These are phyloP conservation scores for Gorsachius goisagi DNA, from an alignment of 2,113 vertebrate genomes.

Conservation along the genomic window DNA sequence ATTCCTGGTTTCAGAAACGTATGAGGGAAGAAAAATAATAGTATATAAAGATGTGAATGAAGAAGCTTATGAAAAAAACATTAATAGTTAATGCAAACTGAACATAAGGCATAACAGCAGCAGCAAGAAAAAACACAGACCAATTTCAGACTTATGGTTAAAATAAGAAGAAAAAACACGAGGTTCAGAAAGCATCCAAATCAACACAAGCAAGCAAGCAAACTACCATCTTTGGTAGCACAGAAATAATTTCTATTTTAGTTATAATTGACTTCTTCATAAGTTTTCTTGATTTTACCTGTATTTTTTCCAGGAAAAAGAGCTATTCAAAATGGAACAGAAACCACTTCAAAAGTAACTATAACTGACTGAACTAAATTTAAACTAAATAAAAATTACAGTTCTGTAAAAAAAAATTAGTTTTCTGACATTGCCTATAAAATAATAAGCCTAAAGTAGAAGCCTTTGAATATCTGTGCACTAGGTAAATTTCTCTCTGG, in stretches of 20 bases:
- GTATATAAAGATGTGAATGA: neutral
- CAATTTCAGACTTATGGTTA: neutral
- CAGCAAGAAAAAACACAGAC: neutral
- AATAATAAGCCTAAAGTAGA: constrained; percentile 18
- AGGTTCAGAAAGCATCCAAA: neutral
- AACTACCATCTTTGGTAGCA: neutral
- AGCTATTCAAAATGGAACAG: neutral
- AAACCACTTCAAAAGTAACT: neutral
- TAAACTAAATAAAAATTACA: constrained; percentile 24
- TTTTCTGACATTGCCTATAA: neutral
- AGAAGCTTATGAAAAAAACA: neutral
- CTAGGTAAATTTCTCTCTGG: constrained; percentile 38
- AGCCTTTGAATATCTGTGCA: constrained; percentile 7
- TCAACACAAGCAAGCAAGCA: neutral
- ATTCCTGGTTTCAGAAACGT: neutral
- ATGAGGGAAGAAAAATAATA: neutral
- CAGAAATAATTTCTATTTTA: neutral
- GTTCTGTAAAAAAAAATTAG: neutral
- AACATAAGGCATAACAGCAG: neutral
- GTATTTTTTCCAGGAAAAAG: neutral
- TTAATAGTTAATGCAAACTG: neutral
- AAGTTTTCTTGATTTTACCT: neutral
- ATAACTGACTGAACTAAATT: neutral
- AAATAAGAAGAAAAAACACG: neutral
- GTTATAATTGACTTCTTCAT: neutral